Evolutionary conservation across 2,888 invertebrate genomes (phyloP), one percentile per base, ranked within the genome.

Genomic region (Lottia scabra): DNA sequence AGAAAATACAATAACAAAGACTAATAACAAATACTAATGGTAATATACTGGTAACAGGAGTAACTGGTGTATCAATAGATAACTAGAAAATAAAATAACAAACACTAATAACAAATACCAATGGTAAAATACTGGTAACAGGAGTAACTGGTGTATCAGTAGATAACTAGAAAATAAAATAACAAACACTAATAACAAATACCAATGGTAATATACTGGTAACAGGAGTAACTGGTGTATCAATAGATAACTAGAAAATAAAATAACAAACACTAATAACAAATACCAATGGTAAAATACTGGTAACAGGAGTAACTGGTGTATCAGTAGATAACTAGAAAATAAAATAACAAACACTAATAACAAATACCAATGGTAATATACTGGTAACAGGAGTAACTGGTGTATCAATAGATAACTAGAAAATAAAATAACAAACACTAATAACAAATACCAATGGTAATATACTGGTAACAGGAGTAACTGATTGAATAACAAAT

Each of bases 281-380:
- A 88, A 95, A 95, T 13, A 92, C 90, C 1, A 96, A 89, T 0
- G 96, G 96, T 0, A 93, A 88, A 71, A 94, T 91, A 80, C 94
- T 95, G 15, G 95, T 95, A 80, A 92, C 83, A 0, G 95, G 94
- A 1, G 94, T 94, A n/a, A 96, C 93, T 0, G 95, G 95, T 82
- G 94, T 94, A 77, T 90, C 89, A 30, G 88, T 88, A 19, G 86
- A 74, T 68, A 89, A 75, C 90, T 91, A 84, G 71, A 84, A 82
- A 27, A 74, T 66, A 71, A 70, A 67, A 70, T 56, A 69, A 67
- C 67, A 56, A 46, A 67, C n/a, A 30, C 16, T 19, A 26, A 67
- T 15, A 19, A 16, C 95, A 88, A 95, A 95, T 13, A 92, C 90
- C 1, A 96, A 89, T 0, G 96, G 96, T 0, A 93, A 88, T 71